Evolutionary conservation across 2,113 vertebrate species (phyloP).

Genomic region (Blennius ocellaris): DNA sequence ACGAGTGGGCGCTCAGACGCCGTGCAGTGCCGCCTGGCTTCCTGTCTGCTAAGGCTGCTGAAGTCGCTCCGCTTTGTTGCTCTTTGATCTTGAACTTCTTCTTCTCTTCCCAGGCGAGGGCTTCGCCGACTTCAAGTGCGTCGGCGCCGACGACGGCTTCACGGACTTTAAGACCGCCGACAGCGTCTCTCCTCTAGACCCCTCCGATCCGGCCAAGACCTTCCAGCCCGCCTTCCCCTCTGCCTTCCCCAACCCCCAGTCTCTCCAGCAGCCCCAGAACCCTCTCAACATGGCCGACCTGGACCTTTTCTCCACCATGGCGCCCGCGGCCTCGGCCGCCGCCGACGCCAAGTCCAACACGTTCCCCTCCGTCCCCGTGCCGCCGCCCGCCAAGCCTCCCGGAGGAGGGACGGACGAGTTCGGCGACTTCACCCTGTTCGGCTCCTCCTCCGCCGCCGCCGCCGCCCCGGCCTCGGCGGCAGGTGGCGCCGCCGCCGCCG

Average conservation of each 20-base stretch:
- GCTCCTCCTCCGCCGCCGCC: slow-evolving; percentile 82
- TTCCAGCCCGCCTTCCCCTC: slow-evolving; percentile 89
- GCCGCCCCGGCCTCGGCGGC: slow-evolving; percentile 56
- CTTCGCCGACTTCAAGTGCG: slow-evolving; percentile 94
- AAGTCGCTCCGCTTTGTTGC: slow-evolving; percentile 7
- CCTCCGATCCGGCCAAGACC: slow-evolving; percentile 87
- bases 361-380: slow-evolving; percentile 71
- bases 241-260: slow-evolving; percentile 84
- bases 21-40: too few relatives aligned
- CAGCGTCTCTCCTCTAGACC: slow-evolving; percentile 93
- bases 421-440: slow-evolving; percentile 95
- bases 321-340: slow-evolving; percentile 62
- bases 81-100: slow-evolving; percentile 36
- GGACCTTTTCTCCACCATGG: slow-evolving; percentile 91
- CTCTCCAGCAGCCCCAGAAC: slow-evolving; percentile 87
- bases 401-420: slow-evolving; percentile 88
- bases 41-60: too few relatives aligned
- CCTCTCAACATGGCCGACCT: slow-evolving; percentile 92
- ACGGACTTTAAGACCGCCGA: slow-evolving; percentile 98
- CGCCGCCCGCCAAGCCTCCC: slow-evolving; percentile 78
- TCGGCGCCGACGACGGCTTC: slow-evolving; percentile 92
- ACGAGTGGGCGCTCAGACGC: slow-evolving; percentile 22
- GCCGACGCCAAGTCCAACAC: slow-evolving; percentile 73
- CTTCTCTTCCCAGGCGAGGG: slow-evolving; percentile 87
- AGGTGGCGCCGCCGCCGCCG: slow-evolving; percentile 45